Evolutionary conservation across 2,888 invertebrate species (phyloP), one percentile per base, ranked within the genome.

Genomic region (Tetragonisca angustula): DNA sequence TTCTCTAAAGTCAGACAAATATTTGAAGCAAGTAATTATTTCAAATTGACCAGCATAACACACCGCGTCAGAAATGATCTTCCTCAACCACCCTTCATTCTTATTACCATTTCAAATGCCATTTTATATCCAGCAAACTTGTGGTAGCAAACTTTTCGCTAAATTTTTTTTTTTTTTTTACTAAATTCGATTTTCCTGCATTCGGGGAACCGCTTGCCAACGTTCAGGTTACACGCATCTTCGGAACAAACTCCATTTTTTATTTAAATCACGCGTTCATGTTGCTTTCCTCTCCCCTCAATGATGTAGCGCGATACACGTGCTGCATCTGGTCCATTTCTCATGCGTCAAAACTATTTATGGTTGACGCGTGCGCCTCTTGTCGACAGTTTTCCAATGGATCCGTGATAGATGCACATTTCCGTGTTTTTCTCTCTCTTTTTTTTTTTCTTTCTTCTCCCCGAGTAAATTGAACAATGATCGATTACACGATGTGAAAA

Each of bases 381-480:
- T 72, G 82, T 77, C 80, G 90, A 90, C 90, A 90, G 87, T 87
- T 88, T 88, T 79, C 81, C 89, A 84, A 90, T 90, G 87, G 86
- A 85, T 89, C 85, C 68, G 76, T 89, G 89, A 89, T 89, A 87
- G 87, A 90, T 87, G 88, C 87, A 86, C 79, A 77, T 86, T 83
- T 83, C 89, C 78, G 83, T 75, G 36, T 43, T 43, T 43, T 43
- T 86, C 82, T 82, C 87, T 54, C 71, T 24, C 61, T 69, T 64
- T 62, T 9, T 36, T 9, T 36, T 9, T 36, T 6, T 6, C 36
- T 36, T 6, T 6, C 9, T 5, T 77, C 82, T 75, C 80, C 43
- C 43, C 77, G 87, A 83, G 80, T 89, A 89, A 90, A 90, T 89
- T 89, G 90, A 90, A 88, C 89, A 86, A 90, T 90, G 90, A 90